phyloP scores from a whole-genome alignment of 2,888 invertebrate species.

The Pteria penguin region DNA sequence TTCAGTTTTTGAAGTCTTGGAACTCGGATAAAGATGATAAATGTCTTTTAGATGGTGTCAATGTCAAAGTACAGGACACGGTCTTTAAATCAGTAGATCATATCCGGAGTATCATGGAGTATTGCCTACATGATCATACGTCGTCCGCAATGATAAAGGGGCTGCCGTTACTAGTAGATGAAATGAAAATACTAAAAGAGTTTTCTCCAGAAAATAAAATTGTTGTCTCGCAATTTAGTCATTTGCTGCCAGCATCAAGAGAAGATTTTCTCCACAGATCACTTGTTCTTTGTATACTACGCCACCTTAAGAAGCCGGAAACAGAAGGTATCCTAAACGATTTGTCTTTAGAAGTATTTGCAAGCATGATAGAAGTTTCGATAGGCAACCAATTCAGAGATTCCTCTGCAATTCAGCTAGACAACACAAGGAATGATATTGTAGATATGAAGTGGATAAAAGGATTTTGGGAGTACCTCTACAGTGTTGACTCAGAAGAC shows the following conservation, averaged over 20 bases:
- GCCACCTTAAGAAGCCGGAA: not conserved
- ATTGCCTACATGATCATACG: constrained; percentile 2
- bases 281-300: constrained; percentile 17
- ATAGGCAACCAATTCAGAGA: not conserved
- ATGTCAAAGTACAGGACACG: not conserved
- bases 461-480: constrained; percentile 20
- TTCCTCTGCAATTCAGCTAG: not conserved
- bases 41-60: constrained; percentile 3
- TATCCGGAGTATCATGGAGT: not conserved
- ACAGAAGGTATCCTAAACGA: not conserved
- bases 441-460: not conserved
- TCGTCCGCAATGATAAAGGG: not conserved
- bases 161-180: constrained; percentile 20
- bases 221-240: constrained; percentile 22
- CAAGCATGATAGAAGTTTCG: not conserved
- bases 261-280: constrained; percentile 13
- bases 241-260: constrained; percentile 11
- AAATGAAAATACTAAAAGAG: constrained; percentile 8
- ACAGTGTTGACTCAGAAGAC: not conserved
- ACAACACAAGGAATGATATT: not conserved
- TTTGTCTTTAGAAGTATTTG: constrained; percentile 10
- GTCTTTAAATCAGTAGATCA: not conserved
- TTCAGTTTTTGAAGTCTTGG: constrained; percentile 10
- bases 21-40: not conserved
- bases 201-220: not conserved